Evolutionary conservation across 2,888 invertebrate species (phyloP).

Genomic region (Monochamus alternatus): DNA sequence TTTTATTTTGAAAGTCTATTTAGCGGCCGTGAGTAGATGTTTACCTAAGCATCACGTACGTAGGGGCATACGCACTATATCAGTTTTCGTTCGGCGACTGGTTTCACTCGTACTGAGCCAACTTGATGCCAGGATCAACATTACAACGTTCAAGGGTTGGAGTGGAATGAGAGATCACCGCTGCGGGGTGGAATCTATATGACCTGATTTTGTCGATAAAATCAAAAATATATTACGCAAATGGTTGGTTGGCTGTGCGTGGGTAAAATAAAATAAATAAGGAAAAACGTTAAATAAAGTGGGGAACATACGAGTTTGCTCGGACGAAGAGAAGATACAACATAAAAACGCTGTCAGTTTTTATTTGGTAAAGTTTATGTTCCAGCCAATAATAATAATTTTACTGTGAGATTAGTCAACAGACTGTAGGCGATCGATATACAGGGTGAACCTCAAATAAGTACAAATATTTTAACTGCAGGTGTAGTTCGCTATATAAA

Average conservation of each 20-base stretch:
- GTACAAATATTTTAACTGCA: too few relatives aligned
- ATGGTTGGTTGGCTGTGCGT: conserved; percentile 22
- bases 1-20: conserved; percentile 10
- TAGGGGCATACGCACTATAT: background rate
- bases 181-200: conserved; percentile 13
- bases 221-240: conserved; percentile 25
- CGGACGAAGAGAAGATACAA: background rate
- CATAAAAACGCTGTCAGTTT: background rate
- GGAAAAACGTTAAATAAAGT: conserved; percentile 1
- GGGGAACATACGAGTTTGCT: background rate
- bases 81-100: conserved; percentile 39
- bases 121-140: conserved; percentile 46
- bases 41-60: background rate
- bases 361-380: background rate
- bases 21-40: background rate
- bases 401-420: too few relatives aligned
- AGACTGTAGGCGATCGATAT: too few relatives aligned
- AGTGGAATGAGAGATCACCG: conserved; percentile 8
- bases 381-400: too few relatives aligned
- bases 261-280: conserved; percentile 14
- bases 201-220: conserved; percentile 28
- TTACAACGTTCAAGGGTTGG: conserved; percentile 37
- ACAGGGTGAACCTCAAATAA: too few relatives aligned
- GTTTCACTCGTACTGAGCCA: conserved; percentile 26
- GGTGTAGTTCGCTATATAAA: too few relatives aligned